phyloP scores from a whole-genome alignment of 1,140 invertebrate species.

The Ceratoteleas bidentatus region DNA sequence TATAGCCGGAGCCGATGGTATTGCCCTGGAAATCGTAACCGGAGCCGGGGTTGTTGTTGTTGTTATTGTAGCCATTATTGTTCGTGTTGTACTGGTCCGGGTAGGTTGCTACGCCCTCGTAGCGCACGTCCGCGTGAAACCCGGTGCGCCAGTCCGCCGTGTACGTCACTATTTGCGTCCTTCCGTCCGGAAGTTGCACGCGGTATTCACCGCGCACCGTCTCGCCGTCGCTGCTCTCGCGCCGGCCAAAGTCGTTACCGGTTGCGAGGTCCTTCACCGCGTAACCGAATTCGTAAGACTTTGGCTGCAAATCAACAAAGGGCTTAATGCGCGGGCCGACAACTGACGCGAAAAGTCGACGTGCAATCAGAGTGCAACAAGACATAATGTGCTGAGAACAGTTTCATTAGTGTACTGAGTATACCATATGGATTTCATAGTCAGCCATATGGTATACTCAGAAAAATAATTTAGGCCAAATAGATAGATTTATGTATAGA shows the following conservation, averaged over 20 bases:
- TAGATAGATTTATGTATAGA: too few species aligned
- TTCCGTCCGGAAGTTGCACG: conserved; percentile 88
- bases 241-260: conserved; percentile 87
- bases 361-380: too few species aligned
- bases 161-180: conserved; percentile 87
- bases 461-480: too few species aligned
- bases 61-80: conserved; percentile 70
- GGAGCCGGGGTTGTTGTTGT: conserved; percentile 53
- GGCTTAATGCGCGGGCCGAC: background rate
- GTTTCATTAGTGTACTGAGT: too few species aligned
- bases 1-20: conserved; percentile 58
- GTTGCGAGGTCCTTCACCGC: conserved; percentile 88
- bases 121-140: conserved; percentile 83
- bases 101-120: conserved; percentile 85
- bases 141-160: conserved; percentile 87
- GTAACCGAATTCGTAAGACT: conserved; percentile 90
- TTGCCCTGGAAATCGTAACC: conserved; percentile 46
- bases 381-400: too few species aligned
- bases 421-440: too few species aligned
- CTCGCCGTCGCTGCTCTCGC: conserved; percentile 86
- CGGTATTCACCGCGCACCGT: conserved; percentile 87
- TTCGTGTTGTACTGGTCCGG: conserved; percentile 81
- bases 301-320: conserved; percentile 82
- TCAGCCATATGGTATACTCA: too few species aligned
- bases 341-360: too few species aligned